Evolutionary conservation across 2,113 vertebrate species (phyloP), one percentile per base, ranked within the genome.

Genomic region (Forbesichthys agassizii): DNA sequence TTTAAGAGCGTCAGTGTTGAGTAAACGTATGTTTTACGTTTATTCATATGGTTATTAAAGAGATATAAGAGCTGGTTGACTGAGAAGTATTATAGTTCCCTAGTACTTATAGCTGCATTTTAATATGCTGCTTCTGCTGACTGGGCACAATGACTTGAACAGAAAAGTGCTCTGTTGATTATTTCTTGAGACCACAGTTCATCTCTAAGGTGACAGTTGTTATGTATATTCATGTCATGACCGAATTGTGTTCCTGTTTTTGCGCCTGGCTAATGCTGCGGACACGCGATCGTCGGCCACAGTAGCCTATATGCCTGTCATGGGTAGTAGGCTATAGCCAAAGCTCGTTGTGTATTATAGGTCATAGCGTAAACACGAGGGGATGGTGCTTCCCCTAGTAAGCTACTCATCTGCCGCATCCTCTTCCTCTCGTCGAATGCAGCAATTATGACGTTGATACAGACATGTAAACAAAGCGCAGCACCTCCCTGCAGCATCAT

Each of bases 191-290:
- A 33, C 66, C 64, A 48, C 76, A 60, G 65, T 27, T 70, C 64
- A 79, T 82, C 58, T 71, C 73, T 82, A 56, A 77, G 68, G 64
- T 81, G 82, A 62, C 63, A 61, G 83, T 60, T 85, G 84, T 79
- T 76, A 71, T 81, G 83, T 42, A 85, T 80, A 66, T 62, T 80
- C 66, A 65, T 27, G 75, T 64, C 69, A 33, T 83, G 72, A 85
- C 71, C 79, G 74, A 66, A 89, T 88, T 80, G 82, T 83, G 8
- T 90, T 89, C 83, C 87, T 86, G 79, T 86, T 85, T 85, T 85
- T 85, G 73, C 58, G 71, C 66, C 52, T 33, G 71, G 78, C 64
- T 73, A 57, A 59, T 66, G 75, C 12, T 67, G 59, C 72, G 51
- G 69, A 81, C 27, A 27, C 60, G 66, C 6, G 75, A 84, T 71